These are phyloP conservation scores for Danio aesculapii DNA, from an alignment of 2,797 vertebrate genomes.

Conservation along the genomic window DNA sequence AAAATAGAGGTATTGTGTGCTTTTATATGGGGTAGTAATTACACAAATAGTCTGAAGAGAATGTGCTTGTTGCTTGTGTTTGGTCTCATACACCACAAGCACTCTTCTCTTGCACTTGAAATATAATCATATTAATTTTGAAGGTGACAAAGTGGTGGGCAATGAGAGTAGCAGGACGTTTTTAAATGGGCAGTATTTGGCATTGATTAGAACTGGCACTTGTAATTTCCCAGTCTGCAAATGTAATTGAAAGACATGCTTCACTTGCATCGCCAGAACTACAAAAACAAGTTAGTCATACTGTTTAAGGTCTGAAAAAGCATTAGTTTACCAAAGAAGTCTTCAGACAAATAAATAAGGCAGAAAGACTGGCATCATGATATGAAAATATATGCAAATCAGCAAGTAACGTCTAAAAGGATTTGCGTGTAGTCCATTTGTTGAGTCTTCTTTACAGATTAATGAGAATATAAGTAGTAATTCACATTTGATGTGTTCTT, in stretches of 20 bases:
- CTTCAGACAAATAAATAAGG: not conserved
- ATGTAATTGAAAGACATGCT: conserved; percentile 56
- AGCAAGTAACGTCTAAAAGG: not conserved
- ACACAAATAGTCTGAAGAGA: not conserved
- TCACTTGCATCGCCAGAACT: conserved; percentile 44
- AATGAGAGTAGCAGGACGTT: conserved; percentile 43
- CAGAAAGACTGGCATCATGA: conserved; percentile 4
- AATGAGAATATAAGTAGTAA: not conserved
- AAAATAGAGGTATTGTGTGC: not conserved
- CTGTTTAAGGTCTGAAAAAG: conserved; percentile 18
- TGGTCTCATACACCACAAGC: not conserved
- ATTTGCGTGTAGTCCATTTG: not conserved
- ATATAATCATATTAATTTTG: conserved; percentile 48
- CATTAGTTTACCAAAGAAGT: conserved; percentile 3
- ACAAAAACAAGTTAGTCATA: conserved; percentile 42
- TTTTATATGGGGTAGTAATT: not conserved
- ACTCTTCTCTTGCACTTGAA: conserved; percentile 32
- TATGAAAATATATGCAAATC: conserved; percentile 17
- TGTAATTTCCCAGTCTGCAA: conserved; percentile 54
- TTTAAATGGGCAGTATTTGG: conserved; percentile 52
- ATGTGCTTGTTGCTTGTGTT: not conserved
- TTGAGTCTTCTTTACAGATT: not conserved
- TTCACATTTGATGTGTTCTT: not conserved
- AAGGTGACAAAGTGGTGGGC: conserved; percentile 52
- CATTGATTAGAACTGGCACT: conserved; percentile 55